Evolutionary conservation across 2,797 vertebrate species (phyloP), one percentile per base, ranked within the genome.

Genomic region (Rhynchonycteris naso): DNA sequence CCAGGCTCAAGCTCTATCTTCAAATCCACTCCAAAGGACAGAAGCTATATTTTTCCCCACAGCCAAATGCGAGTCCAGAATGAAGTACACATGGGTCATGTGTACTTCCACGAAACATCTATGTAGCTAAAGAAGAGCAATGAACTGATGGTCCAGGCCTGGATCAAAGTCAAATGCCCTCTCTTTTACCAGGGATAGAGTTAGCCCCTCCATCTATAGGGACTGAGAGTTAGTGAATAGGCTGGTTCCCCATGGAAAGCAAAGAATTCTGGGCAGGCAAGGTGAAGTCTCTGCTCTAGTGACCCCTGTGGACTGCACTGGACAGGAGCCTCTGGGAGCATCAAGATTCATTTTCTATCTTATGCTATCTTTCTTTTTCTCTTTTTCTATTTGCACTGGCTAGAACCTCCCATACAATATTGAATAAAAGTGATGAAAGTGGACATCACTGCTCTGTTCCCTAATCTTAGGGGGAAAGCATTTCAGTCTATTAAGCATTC

Each of bases 291-390:
- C 47, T 12, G 35, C 14, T 12, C 26, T 8, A 1, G 9, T 2
- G n/a, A 9, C 16, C 8, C 11, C 28, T 22, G 12, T 47, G 9
- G 26, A 26, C 4, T 0, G 0, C 10, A 12, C 82, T 43, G 47
- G 15, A 69, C 19, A 52, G 63, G 75, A 58, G 28, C 5, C 54
- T 30, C 18, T 2, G 1, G 4, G 11, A 26, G 22, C 18, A 1
- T 15, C 13, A 19, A 22, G 30, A 19, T 30, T 4, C 10, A 6
- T 89, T 89, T 86, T 54, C n/a, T 72, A 19, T 12, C 24, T 50
- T 18, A 33, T 4, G 4, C 4, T 0, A 11, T n/a, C 2, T 65
- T 52, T 38, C 18, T 72, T 30, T 2, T 5, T 15, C 22, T 59
- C 24, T 71, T 30, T 66, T 28, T 2, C 24, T 78, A 2, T 28